Conservation (phyloP, 1,140 invertebrate species). For the Caerostris darwini region DNA sequence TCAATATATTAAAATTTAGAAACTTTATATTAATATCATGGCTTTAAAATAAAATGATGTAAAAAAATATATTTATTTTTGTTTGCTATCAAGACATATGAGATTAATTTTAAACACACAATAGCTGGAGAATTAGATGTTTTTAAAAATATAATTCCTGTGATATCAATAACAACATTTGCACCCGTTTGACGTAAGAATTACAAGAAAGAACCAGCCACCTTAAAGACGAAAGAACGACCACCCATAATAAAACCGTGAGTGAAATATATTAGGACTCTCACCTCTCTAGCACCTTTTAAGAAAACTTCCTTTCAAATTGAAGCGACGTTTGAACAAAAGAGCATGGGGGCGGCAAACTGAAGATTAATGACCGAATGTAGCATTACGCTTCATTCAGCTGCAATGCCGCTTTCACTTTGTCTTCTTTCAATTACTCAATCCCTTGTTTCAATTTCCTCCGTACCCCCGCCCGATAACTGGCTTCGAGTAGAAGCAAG, state of each 20-base stretch:
- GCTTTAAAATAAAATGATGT: too few relatives aligned
- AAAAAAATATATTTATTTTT: too few relatives aligned
- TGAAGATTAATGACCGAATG: constrained; percentile 71
- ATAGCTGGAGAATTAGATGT: too few relatives aligned
- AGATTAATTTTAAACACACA: too few relatives aligned
- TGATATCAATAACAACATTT: neutral
- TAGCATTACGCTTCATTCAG: constrained; percentile 64
- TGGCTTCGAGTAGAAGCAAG: neutral
- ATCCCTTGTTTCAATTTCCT: constrained; percentile 65
- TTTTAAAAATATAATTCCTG: neutral
- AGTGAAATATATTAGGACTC: constrained; percentile 55
- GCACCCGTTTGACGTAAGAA: neutral
- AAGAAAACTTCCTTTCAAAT: constrained; percentile 61
- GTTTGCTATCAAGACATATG: too few relatives aligned
- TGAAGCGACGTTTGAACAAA: constrained; percentile 66
- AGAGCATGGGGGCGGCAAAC: constrained; percentile 51
- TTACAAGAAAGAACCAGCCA: neutral
- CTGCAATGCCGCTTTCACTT: constrained; percentile 56
- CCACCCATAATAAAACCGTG: constrained; percentile 6
- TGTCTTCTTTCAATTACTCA: constrained; percentile 75
- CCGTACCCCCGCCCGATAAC: neutral
- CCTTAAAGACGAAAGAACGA: constrained; percentile 1
- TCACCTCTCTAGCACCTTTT: constrained; percentile 60
- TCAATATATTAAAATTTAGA: too few relatives aligned
- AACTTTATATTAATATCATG: too few relatives aligned